Evolutionary conservation across 2,797 vertebrate genomes (phyloP).

Genomic region (Cossypha caffra): DNA sequence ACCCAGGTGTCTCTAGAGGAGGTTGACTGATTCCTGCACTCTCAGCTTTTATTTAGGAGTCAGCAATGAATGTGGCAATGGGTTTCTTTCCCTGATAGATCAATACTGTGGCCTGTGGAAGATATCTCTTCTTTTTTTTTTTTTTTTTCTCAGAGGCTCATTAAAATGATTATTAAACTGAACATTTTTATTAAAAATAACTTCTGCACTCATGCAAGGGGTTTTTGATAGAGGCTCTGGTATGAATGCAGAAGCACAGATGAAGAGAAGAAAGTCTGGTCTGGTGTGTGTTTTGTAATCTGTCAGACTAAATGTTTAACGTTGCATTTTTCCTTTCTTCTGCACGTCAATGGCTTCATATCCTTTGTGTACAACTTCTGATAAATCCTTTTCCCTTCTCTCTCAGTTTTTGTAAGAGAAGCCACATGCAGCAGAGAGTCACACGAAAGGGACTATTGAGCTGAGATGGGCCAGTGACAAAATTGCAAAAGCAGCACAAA

Average conservation of each 20-base stretch:
- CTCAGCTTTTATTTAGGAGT: neutral
- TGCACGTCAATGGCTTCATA: neutral
- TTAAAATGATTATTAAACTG: neutral
- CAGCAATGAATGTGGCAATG: neutral
- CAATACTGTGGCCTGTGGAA: neutral
- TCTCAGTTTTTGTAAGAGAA: neutral
- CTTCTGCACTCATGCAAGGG: neutral
- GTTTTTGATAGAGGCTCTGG: neutral
- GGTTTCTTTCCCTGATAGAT: neutral
- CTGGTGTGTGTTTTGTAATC: neutral
- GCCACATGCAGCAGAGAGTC: neutral
- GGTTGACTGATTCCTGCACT: neutral
- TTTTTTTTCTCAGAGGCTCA: neutral
- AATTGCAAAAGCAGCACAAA: neutral
- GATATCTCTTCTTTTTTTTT: fast-evolving
- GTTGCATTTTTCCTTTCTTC: neutral
- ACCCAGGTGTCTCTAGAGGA: neutral
- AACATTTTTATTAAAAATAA: neutral
- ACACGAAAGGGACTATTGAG: neutral
- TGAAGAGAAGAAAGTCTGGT: neutral
- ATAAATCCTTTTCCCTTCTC: neutral
- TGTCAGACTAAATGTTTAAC: neutral
- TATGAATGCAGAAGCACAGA: neutral
- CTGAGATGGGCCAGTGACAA: neutral
- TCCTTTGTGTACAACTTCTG: neutral